Evolutionary conservation across 2,113 vertebrate species (phyloP), one percentile per base, ranked within the genome.

Genomic region (Chascanopsetta lugubris): DNA sequence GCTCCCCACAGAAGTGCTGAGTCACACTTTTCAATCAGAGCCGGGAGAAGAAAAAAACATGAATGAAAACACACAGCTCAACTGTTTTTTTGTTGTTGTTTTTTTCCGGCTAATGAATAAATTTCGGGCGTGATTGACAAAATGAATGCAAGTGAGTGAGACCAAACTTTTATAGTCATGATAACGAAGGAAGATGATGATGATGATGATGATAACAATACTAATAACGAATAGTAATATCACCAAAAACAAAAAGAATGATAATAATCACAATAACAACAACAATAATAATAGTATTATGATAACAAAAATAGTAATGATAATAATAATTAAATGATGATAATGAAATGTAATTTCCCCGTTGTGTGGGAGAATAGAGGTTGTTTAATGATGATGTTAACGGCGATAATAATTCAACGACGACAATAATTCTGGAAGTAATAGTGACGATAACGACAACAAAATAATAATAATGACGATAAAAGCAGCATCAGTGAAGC

Each of bases 21-120:
- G 72, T 48, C 32, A 18, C 54, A 69, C 65, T 68, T 85, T 78
- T 82, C 69, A 79, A 79, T 83, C 70, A 83, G 59, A 55, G 13
- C 25, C n/a, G n/a, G n/a, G n/a, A 9, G 32, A 32, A 56, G 56
- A 69, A 32, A 32, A 57, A 59, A 69, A 5, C 67, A n/a, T 74
- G 70, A 85, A 77, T 80, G 68, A 22, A 38, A 63, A 53, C 46
- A 53, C 46, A 42, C 59, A 82, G 70, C 82, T 85, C 75, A 75
- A 77, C 77, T 71, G 80, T 76, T 83, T 74, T 58, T 40, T 30
- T 4, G 4, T 30, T 4, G 29, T 8, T 30, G 4, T 30, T 30
- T 30, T 30, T 30, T 8, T 30, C 29, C 29, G 56, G 7, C 34
- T 49, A 57, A 79, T 69, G 66, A 74, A 64, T 47, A 18, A 46